Conservation (phyloP, 2,113 vertebrate genomes). For the Callocephalon fimbriatum region DNA sequence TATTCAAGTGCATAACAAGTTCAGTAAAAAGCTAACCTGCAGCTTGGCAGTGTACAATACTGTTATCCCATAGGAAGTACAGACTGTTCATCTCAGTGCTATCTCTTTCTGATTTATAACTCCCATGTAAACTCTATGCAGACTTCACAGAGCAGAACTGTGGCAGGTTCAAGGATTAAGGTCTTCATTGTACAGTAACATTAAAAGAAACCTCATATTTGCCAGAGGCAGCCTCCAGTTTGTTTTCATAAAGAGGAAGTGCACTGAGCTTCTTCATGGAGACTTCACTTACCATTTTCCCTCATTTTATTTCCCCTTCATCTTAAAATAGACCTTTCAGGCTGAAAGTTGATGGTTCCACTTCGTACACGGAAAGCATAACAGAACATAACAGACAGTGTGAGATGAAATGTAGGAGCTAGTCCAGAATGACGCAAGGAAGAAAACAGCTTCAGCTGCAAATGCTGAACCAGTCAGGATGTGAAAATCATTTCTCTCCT, state of each 20-base stretch:
- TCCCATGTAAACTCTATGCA: neutral
- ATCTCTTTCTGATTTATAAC: neutral
- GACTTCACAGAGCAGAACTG: neutral
- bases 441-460: slow-evolving; percentile 8
- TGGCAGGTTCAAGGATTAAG: slow-evolving; percentile 20
- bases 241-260: slow-evolving; percentile 28
- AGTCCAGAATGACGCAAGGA: neutral
- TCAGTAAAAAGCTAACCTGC: neutral
- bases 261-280: neutral
- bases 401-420: neutral
- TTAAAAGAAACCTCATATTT: slow-evolving; percentile 8
- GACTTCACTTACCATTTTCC: neutral
- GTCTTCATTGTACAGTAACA: neutral
- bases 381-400: neutral
- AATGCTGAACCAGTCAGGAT: neutral
- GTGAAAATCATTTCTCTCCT: neutral
- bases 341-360: slow-evolving; percentile 19
- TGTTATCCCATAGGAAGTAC: neutral
- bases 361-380: neutral
- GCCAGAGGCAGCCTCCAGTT: slow-evolving; percentile 10
- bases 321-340: slow-evolving; percentile 42
- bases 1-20: neutral
- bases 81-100: neutral
- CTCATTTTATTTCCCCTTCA: slow-evolving; percentile 23
- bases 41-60: neutral